A percentile compares a stretch with the other conserved stretches of the same genome.
phyloP scores from a whole-genome alignment of 2,113 vertebrate species.

The Grus americana region DNA sequence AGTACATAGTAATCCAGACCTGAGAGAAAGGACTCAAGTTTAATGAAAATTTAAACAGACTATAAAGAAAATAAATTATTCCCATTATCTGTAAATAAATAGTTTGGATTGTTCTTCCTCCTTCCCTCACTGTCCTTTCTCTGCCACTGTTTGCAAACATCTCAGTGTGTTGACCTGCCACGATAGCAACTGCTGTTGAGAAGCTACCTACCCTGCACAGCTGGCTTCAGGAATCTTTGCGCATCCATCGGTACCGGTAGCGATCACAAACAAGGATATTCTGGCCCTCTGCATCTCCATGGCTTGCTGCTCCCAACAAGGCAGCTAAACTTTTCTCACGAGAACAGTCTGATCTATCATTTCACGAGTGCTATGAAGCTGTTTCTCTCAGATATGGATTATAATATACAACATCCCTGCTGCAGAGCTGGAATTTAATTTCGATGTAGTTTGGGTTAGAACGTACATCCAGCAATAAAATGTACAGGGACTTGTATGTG shows the following conservation, averaged over 20 bases:
- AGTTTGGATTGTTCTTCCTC: background rate
- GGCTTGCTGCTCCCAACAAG: background rate
- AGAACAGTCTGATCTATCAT: background rate
- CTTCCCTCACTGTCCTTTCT: background rate
- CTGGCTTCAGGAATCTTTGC: background rate
- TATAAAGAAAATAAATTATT: background rate
- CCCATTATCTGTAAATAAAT: slow-evolving; percentile 2
- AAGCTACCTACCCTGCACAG: background rate
- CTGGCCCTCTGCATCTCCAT: background rate
- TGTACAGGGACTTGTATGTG: background rate
- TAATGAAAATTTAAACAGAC: slow-evolving; percentile 16
- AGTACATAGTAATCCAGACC: background rate
- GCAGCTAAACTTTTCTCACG: background rate
- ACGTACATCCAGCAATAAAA: background rate
- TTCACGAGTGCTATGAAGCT: background rate
- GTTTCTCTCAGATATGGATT: background rate
- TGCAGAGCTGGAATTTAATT: slow-evolving; percentile 15
- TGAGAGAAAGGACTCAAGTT: background rate
- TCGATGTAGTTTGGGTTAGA: slow-evolving; percentile 33
- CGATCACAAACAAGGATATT: background rate
- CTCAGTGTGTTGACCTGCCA: background rate
- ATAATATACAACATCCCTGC: background rate
- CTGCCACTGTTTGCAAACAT: background rate
- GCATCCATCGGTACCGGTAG: background rate
- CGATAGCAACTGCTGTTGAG: background rate